These are phyloP conservation scores for Plectropomus leopardus DNA, from an alignment of 2,113 vertebrate species.

Conservation along the genomic window DNA sequence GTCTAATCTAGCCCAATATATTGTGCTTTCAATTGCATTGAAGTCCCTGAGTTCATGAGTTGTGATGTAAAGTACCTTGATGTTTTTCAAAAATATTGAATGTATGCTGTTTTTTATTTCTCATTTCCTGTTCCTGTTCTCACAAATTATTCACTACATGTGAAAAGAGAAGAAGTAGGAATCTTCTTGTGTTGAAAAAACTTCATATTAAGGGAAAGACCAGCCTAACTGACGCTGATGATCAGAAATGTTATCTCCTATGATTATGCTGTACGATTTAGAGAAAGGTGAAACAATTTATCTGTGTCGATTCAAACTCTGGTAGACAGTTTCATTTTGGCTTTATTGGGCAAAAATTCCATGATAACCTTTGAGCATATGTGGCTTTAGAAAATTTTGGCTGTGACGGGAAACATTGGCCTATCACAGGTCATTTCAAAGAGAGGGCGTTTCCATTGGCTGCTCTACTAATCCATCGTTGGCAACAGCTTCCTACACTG, in stretches of 20 bases:
- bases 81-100: neutral
- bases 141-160: neutral
- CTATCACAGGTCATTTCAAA: too few relatives aligned
- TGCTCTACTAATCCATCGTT: too few relatives aligned
- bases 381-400: too few relatives aligned
- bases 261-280: neutral
- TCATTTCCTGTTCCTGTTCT: neutral
- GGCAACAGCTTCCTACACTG: too few relatives aligned
- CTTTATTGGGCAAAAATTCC: too few relatives aligned
- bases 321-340: too few relatives aligned
- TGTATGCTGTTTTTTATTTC: neutral
- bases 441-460: too few relatives aligned
- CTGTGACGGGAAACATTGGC: too few relatives aligned
- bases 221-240: neutral
- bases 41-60: neutral
- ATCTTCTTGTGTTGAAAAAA: neutral
- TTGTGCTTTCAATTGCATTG: neutral
- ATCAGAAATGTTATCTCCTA: neutral
- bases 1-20: constrained; percentile 5
- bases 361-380: too few relatives aligned
- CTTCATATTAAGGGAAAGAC: neutral
- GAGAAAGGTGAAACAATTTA: neutral
- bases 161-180: neutral
- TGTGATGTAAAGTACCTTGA: neutral
- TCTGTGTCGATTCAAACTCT: neutral